These are phyloP conservation scores for Entelurus aequoreus DNA, from an alignment of 2,113 vertebrate genomes.

Conservation along the genomic window DNA sequence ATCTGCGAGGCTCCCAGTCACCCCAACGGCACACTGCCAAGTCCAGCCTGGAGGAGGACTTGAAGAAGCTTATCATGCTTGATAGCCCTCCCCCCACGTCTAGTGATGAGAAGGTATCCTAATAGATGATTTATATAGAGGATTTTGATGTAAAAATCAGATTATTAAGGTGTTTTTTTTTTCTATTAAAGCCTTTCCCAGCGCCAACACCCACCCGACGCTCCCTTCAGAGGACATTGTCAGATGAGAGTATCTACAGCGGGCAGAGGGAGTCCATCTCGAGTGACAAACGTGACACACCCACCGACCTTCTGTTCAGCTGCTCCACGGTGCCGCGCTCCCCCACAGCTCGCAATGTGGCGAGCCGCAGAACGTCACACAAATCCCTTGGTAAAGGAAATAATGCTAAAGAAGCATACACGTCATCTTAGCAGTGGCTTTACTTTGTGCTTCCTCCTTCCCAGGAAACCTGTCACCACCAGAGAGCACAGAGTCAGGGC, in stretches of 20 bases:
- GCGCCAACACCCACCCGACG: conserved; percentile 77
- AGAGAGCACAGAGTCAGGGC: conserved; percentile 84
- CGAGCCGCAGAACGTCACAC: conserved; percentile 80
- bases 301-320: conserved; percentile 87
- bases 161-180: background rate
- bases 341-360: conserved; percentile 78
- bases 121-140: background rate
- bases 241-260: conserved; percentile 95
- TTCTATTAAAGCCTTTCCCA: conserved; percentile 77
- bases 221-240: conserved; percentile 88
- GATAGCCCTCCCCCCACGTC: conserved; percentile 82
- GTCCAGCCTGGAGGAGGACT: conserved; percentile 89
- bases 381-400: conserved; percentile 81
- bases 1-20: conserved; percentile 87
- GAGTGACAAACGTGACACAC: conserved; percentile 79
- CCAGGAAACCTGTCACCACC: conserved; percentile 87
- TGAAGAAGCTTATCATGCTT: conserved; percentile 90
- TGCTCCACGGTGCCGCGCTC: conserved; percentile 82
- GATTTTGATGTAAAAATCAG: background rate
- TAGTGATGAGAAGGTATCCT: conserved; percentile 84
- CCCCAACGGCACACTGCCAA: conserved; percentile 82
- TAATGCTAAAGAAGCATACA: background rate
- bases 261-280: conserved; percentile 82
- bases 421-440: background rate
- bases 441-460: conserved; percentile 1